Conservation (phyloP, 2,888 invertebrate genomes). For the Eupsilia transversa region DNA sequence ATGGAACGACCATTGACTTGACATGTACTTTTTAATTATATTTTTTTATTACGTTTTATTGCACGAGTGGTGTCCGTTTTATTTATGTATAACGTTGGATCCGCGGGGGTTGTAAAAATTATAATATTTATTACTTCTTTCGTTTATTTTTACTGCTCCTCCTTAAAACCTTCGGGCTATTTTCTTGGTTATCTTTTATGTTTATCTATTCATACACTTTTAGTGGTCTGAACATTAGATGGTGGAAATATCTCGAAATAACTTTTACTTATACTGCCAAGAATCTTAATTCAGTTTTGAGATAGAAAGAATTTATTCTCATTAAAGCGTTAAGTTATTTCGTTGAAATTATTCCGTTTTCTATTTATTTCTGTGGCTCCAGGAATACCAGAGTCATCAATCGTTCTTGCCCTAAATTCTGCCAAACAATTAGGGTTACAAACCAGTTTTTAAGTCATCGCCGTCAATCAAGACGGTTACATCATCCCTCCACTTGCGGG, state of each 20-base stretch:
- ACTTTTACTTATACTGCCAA: slow-evolving; percentile 16
- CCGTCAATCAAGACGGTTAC: slow-evolving; percentile 72
- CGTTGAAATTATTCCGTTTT: slow-evolving; percentile 18
- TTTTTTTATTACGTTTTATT: slow-evolving; percentile 68
- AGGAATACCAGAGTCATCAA: slow-evolving; percentile 42
- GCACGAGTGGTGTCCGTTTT: slow-evolving; percentile 65
- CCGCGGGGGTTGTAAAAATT: slow-evolving; percentile 61
- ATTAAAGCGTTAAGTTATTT: slow-evolving; percentile 10
- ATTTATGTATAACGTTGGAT: slow-evolving; percentile 61
- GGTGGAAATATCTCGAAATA: slow-evolving; percentile 29
- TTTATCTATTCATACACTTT: slow-evolving; percentile 69
- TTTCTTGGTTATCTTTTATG: slow-evolving; percentile 63
- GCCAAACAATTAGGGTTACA: slow-evolving; percentile 61
- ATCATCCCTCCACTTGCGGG: slow-evolving; percentile 59
- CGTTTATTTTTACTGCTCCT: slow-evolving; percentile 57
- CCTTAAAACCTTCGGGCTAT: slow-evolving; percentile 53
- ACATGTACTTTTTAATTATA: slow-evolving; percentile 78
- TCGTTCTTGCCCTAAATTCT: slow-evolving; percentile 39
- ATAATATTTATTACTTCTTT: slow-evolving; percentile 70
- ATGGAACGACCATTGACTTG: slow-evolving; percentile 74
- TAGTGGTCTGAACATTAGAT: slow-evolving; percentile 39
- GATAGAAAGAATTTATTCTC: slow-evolving; percentile 18
- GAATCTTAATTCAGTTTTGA: not conserved
- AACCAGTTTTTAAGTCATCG: slow-evolving; percentile 68
- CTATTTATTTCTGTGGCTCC: slow-evolving; percentile 43